Evolutionary conservation across 1,140 invertebrate genomes (phyloP).

Genomic region (Atta colombica): DNA sequence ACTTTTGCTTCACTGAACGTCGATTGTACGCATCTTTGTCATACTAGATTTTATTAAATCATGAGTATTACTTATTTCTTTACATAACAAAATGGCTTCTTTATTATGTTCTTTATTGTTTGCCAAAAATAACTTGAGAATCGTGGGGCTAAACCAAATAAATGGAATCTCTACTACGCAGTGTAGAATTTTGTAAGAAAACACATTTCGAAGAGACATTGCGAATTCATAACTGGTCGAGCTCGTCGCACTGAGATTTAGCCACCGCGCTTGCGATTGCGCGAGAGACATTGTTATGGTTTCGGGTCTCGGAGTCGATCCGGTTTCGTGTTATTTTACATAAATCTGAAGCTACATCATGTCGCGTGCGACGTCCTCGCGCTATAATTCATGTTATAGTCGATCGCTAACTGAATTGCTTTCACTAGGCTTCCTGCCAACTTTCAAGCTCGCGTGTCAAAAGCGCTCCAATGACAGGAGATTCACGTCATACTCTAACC

Average conservation of each 20-base stretch:
- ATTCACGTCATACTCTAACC: conserved; percentile 7
- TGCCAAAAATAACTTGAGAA: neutral
- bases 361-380: conserved; percentile 51
- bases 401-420: conserved; percentile 30
- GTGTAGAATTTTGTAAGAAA: conserved; percentile 62
- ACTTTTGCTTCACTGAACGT: neutral
- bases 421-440: conserved; percentile 58
- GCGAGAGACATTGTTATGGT: conserved; percentile 73
- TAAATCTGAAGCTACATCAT: conserved; percentile 65
- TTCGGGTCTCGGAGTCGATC: conserved; percentile 46
- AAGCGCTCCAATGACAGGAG: conserved; percentile 28
- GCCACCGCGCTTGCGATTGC: conserved; percentile 25
- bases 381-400: conserved; percentile 36
- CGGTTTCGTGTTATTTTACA: conserved; percentile 69
- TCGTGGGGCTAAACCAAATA: conserved; percentile 30
- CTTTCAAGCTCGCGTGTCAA: conserved; percentile 60
- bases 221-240: conserved; percentile 65
- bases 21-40: neutral
- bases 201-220: conserved; percentile 56
- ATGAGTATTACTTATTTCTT: neutral
- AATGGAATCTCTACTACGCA: conserved; percentile 15
- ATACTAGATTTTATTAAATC: neutral
- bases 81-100: neutral
- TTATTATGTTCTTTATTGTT: neutral
- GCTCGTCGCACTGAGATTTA: conserved; percentile 65